phyloP scores from a whole-genome alignment of 2,113 vertebrate genomes.

The Dromiciops gliroides region DNA sequence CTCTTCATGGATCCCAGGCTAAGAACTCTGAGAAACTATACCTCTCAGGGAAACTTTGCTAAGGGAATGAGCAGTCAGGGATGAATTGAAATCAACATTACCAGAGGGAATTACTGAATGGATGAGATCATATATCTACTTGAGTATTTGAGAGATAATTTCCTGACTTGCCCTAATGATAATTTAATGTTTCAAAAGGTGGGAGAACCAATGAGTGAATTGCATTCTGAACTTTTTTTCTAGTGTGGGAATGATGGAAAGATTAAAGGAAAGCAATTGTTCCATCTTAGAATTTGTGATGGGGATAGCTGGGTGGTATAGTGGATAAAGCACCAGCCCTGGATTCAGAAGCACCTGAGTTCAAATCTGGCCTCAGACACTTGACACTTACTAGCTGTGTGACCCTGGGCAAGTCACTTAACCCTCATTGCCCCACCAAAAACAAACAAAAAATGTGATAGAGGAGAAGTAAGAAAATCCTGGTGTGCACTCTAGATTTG shows the following conservation, averaged over 20 bases:
- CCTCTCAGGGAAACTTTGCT: not conserved
- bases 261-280: not conserved
- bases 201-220: not conserved
- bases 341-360: too few relatives aligned
- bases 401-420: too few relatives aligned
- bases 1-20: not conserved
- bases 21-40: not conserved
- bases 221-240: not conserved
- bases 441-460: too few relatives aligned
- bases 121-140: not conserved
- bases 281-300: not conserved
- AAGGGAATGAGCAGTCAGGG: not conserved
- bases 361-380: too few relatives aligned
- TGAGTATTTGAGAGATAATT: not conserved
- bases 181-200: not conserved
- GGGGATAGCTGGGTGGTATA: too few relatives aligned
- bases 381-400: too few relatives aligned
- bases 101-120: not conserved
- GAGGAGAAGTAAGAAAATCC: not conserved
- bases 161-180: not conserved
- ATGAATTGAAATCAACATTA: not conserved
- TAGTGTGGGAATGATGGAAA: not conserved
- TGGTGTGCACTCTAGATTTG: not conserved
- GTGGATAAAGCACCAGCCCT: too few relatives aligned
- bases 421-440: too few relatives aligned